Evolutionary conservation across 2,797 vertebrate species (phyloP).

Genomic region (Anguilla obscura): DNA sequence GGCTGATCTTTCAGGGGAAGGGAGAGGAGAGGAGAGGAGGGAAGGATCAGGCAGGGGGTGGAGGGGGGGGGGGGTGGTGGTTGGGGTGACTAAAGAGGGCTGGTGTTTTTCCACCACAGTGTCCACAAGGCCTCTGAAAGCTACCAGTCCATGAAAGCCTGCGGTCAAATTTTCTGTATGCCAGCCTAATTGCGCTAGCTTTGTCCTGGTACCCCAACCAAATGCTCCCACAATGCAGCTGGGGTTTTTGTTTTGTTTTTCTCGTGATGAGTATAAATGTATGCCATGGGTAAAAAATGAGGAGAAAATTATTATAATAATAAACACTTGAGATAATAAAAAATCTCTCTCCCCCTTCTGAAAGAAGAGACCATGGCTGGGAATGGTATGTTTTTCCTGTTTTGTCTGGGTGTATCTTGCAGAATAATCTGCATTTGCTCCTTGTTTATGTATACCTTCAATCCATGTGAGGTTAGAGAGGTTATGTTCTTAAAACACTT

Average conservation of each 20-base stretch:
- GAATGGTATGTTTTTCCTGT: neutral
- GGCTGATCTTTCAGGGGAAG: neutral
- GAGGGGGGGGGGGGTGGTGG: neutral
- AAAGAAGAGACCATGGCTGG: neutral
- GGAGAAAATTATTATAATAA: neutral
- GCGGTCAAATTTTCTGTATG: neutral
- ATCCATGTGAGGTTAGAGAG: neutral
- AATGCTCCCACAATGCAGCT: neutral
- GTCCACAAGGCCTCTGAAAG: neutral
- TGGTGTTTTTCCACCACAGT: conserved; percentile 3
- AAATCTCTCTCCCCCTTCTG: neutral
- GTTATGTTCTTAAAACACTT: neutral
- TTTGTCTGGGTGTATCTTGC: neutral
- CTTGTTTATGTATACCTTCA: neutral
- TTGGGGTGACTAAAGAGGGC: neutral
- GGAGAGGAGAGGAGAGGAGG: neutral
- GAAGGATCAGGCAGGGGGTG: no score
- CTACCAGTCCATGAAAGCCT: neutral
- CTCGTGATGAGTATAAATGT: neutral
- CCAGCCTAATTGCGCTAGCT: neutral
- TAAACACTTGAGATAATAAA: neutral
- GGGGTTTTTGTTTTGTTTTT: neutral
- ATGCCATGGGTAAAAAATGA: neutral
- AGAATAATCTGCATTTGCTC: neutral
- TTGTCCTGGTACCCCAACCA: neutral